These are phyloP conservation scores for Psococerastis gibbosa DNA, from an alignment of 2,888 invertebrate genomes.

Conservation along the genomic window DNA sequence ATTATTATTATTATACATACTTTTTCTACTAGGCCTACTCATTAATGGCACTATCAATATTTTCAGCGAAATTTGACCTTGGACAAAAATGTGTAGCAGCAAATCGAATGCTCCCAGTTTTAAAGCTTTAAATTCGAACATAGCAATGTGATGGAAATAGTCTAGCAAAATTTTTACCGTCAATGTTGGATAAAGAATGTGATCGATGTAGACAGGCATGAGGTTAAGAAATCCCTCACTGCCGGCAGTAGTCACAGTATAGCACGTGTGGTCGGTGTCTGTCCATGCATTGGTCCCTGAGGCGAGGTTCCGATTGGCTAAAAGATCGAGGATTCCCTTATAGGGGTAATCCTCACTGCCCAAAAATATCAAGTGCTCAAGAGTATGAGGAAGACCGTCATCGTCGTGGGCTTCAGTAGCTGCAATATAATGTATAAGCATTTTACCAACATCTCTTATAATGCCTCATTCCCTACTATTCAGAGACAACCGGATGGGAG, in stretches of 20 bases:
- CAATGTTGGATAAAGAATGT: conserved; percentile 67
- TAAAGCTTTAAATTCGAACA: no score
- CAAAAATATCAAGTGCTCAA: conserved; percentile 81
- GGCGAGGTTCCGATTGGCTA: conserved; percentile 77
- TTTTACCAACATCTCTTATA: no score
- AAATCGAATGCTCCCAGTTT: no score
- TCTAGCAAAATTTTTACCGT: conserved; percentile 32
- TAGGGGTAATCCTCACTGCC: conserved; percentile 80
- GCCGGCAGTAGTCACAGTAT: conserved; percentile 74
- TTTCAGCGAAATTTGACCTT: no score
- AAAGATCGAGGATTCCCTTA: conserved; percentile 70
- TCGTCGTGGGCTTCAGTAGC: conserved; percentile 83
- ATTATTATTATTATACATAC: no score
- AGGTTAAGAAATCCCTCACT: conserved; percentile 71
- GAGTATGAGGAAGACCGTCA: conserved; percentile 80
- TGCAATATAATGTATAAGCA: conserved; percentile 29
- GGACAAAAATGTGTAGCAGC: no score
- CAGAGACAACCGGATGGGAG: no score
- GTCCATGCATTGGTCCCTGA: conserved; percentile 89
- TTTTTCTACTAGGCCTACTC: no score
- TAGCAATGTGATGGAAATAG: no score
- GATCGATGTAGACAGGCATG: conserved; percentile 82
- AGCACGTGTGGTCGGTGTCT: conserved; percentile 69
- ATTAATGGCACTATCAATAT: no score
- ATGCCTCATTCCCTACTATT: no score